Conservation (phyloP, 2,113 vertebrate genomes). For the Platichthys flesus region DNA sequence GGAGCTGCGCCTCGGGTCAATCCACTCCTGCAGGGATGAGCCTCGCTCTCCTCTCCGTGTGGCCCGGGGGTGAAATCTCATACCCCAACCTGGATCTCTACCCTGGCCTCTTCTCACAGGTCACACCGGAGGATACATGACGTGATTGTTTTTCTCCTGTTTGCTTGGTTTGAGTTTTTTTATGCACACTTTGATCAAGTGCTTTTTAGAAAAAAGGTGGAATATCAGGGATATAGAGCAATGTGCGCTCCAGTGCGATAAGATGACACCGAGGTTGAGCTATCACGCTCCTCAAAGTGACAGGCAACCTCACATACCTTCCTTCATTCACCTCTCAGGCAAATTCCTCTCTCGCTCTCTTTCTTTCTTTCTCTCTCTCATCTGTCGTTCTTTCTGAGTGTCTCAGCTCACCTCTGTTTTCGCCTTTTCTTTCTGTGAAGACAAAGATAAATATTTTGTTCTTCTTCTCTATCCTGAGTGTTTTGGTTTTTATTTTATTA, state of each 20-base stretch:
- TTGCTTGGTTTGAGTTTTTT: background rate
- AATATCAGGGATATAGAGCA: conserved; percentile 34
- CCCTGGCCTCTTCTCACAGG: background rate
- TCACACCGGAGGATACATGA: conserved; percentile 16
- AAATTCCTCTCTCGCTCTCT: conserved; percentile 82
- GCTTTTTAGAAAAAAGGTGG: background rate
- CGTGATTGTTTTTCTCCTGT: background rate
- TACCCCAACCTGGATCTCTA: conserved; percentile 6
- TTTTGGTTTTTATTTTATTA: background rate
- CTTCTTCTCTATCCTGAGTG: background rate
- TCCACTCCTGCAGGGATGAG: conserved; percentile 39
- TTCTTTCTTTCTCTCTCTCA: conserved; percentile 45
- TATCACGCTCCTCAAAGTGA: conserved; percentile 74
- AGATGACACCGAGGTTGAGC: conserved; percentile 57
- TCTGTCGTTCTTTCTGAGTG: conserved; percentile 41
- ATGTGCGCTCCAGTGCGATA: conserved; percentile 54
- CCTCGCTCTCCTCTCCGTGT: conserved; percentile 30
- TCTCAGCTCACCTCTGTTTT: conserved; percentile 27
- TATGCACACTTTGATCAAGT: background rate
- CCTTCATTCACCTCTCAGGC: conserved; percentile 85
- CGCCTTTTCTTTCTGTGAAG: conserved; percentile 13
- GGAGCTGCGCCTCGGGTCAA: conserved; percentile 33
- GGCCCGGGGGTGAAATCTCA: conserved; percentile 28
- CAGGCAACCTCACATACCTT: conserved; percentile 71
- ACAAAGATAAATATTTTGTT: conserved; percentile 16